A percentile compares a stretch with the other conserved stretches of the same genome.
Conservation (phyloP, 2,113 vertebrate genomes). For the Chiloscyllium plagiosum region DNA sequence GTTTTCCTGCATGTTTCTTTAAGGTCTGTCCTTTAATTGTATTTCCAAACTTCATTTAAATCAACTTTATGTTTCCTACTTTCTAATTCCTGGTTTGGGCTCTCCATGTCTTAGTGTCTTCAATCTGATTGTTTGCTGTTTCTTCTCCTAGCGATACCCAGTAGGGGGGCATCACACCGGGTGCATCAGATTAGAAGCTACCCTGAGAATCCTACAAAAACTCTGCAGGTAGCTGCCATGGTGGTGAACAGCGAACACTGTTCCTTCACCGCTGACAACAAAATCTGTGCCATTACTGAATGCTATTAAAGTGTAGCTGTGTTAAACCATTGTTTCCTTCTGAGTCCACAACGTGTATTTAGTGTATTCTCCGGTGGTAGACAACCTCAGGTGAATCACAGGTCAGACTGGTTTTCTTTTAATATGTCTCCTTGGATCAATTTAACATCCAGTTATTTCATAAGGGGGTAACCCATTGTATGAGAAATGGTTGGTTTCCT, state of each 20-base stretch:
- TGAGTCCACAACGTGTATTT: neutral
- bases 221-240: neutral
- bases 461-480: neutral
- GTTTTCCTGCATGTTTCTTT: neutral
- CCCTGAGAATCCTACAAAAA: neutral
- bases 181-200: too few relatives aligned
- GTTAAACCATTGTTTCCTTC: neutral
- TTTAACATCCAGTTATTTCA: neutral
- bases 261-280: neutral
- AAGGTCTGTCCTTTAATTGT: neutral
- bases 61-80: neutral
- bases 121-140: neutral
- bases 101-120: too few relatives aligned
- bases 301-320: neutral
- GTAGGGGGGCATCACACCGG: neutral
- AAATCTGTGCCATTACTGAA: neutral
- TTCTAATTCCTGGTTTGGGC: neutral
- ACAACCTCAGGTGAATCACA: neutral
- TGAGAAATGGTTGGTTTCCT: neutral
- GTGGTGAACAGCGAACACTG: neutral
- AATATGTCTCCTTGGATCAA: neutral
- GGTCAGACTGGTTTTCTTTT: neutral
- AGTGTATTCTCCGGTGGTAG: neutral
- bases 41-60: neutral
- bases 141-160: neutral